Base-by-base conservation (phyloP, 2,797 vertebrate species). In the Borostomias antarcticus region DNA sequence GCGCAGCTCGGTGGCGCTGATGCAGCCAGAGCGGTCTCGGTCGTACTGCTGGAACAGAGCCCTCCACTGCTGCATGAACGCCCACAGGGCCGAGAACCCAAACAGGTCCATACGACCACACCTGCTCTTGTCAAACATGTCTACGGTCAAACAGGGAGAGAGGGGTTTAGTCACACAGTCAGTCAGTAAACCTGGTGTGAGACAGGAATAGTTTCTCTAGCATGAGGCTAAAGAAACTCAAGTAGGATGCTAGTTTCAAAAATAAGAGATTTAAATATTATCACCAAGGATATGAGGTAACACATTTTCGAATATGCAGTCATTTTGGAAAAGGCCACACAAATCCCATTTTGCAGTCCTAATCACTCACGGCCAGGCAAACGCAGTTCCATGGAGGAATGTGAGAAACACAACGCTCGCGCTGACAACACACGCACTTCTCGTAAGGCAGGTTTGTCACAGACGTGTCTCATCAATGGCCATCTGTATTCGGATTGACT, bases 71-170 rank as follows among this genome's bases (percentile, higher is more conserved):
- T 96, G 95, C 82, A 98, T 90, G 89, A 94, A 98, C 4, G 85
- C 89, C 90, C 96, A 96, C 67, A 99, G 72, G 13, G 94, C 95
- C 0, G 97, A 96, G 91, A 99, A 99, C 9, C 95, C 94, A 0
- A 91, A 90, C 64, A 97, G 10, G 1, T 99, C 96, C 0, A 99
- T 95, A 52, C 89, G 93, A 0, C 97, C 96, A 0, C 94, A 86
- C 43, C 89, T 92, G 15, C 89, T 96, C 87, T 92, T 95, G 87
- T 98, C 96, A 64, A 99, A 99, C 95, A 96, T 96, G 87, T 98
- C 97, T 99, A 80, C 57, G 1, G 37, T 19, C 47, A 48, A 61
- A 45, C 54, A 43, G 25, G 75, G 77, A n/a, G n/a, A n/a, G n/a
- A n/a, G n/a, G n/a, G n/a, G n/a, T n/a, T n/a, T n/a, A n/a, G n/a